Evolutionary conservation across 1,140 invertebrate species (phyloP), one percentile per base, ranked within the genome.

Genomic region (Ephestia elutella): DNA sequence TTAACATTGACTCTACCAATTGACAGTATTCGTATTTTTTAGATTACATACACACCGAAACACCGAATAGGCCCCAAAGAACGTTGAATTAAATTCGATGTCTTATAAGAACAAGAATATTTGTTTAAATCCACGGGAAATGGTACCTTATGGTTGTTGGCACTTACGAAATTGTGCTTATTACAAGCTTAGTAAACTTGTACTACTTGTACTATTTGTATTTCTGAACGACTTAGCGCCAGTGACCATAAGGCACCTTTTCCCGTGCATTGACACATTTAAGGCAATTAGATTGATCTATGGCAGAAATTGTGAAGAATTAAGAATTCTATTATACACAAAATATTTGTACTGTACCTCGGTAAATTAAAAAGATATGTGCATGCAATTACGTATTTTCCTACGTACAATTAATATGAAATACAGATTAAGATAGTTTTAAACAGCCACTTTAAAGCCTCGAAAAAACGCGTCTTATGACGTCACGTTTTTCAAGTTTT

Each of bases 11-110:
- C 54, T 44, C 19, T 49, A 56, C 18, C 17, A 56, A 56, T 56
- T 56, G 54, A 56, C 54, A 20, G 54, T 21, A 25, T 48, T 15
- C 38, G 5, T 32, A 17, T 5, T 15, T 44, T 17, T 44, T 32
- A 7, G 15, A 44, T 44, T 15, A 44, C 38, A 44, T 15, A 55
- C 49, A 60, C 59, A 66, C 21, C 50, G 30, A 67, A 59, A 68
- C 66, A 68, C 38, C 58, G 54, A 64, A 68, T 68, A 68, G 66
- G 59, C 62, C 66, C 19, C 49, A 21, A 57, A 58, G 54, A 55
- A 59, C 49, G 54, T 62, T 61, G 44, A 57, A 56, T 56, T 55
- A 55, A 54, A 63, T 65, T 68, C 66, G 58, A 68, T 63, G 62
- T 64, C 48, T 30, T 19, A 48, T 51, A 58, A 63, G 18, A 55